Percentiles rank a stretch among this genome's conserved stretches.
Conservation (phyloP, 2,797 vertebrate genomes). For the Limnodromus scolopaceus region DNA sequence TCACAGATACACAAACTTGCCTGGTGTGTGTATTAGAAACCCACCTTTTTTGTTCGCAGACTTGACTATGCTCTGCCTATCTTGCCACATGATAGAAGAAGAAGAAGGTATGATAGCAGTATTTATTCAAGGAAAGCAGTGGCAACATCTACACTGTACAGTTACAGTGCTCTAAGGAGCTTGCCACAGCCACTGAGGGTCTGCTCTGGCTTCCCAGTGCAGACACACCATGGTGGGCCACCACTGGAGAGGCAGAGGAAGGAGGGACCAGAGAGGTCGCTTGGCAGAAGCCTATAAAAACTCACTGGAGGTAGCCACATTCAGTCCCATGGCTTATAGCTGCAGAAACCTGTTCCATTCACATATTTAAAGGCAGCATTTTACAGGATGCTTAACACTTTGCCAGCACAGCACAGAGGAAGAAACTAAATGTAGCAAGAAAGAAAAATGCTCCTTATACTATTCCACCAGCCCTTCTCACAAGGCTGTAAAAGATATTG, state of each 20-base stretch:
- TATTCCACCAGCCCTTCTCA: background rate
- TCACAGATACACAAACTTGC: background rate
- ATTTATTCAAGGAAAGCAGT: background rate
- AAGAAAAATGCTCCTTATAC: background rate
- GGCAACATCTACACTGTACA: background rate
- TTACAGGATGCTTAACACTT: background rate
- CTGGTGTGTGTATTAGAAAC: background rate
- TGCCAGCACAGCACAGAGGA: background rate
- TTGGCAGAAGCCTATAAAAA: background rate
- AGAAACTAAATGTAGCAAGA: background rate
- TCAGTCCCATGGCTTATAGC: background rate
- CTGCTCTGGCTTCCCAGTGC: background rate
- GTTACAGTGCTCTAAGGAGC: background rate
- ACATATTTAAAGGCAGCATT: background rate
- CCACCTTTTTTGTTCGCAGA: background rate
- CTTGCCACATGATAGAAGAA: background rate
- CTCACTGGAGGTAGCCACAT: background rate
- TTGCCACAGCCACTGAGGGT: rapidly evolving
- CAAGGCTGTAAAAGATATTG: background rate
- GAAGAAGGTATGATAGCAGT: background rate
- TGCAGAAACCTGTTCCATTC: background rate
- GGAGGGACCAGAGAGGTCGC: background rate
- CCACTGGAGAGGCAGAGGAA: background rate
- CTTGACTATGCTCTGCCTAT: background rate
- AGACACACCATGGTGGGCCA: rapidly evolving